These are phyloP conservation scores for Lithodes maja DNA, from an alignment of 2,888 invertebrate species.

Conservation along the genomic window DNA sequence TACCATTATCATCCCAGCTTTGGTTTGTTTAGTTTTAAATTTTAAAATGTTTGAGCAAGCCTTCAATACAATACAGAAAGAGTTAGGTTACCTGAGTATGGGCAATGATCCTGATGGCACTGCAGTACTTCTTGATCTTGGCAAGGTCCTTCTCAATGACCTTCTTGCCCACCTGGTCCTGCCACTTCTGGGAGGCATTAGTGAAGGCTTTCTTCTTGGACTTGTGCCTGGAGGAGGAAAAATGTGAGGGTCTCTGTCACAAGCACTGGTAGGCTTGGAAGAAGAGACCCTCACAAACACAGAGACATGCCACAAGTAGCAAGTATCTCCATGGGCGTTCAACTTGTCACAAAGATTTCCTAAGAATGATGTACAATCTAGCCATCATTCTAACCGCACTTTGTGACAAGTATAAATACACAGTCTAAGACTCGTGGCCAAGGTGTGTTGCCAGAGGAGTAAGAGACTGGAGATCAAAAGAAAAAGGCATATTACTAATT, in stretches of 20 bases:
- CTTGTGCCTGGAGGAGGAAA: slow-evolving; percentile 87
- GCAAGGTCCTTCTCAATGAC: slow-evolving; percentile 97
- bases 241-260: slow-evolving; percentile 65
- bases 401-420: not conserved
- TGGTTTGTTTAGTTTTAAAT: no score
- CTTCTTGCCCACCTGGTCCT: slow-evolving; percentile 96
- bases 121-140: slow-evolving; percentile 99
- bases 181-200: slow-evolving; percentile 98
- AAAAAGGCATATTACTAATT: no score
- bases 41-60: no score
- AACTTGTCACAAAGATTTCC: not conserved
- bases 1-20: no score
- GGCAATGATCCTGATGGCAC: slow-evolving; percentile 94
- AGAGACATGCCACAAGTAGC: slow-evolving; percentile 24
- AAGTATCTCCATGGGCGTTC: slow-evolving; percentile 27
- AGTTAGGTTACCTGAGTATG: slow-evolving; percentile 89
- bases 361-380: not conserved
- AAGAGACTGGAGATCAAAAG: slow-evolving; percentile 5
- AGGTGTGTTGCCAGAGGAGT: slow-evolving; percentile 45
- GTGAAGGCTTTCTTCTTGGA: slow-evolving; percentile 99
- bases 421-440: slow-evolving; percentile 49
- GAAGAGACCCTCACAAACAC: slow-evolving; percentile 61
- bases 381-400: not conserved
- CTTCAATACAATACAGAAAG: no score
- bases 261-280: slow-evolving; percentile 49